Evolutionary conservation across 2,113 vertebrate species (phyloP).

Genomic region (Heliornis fulica): DNA sequence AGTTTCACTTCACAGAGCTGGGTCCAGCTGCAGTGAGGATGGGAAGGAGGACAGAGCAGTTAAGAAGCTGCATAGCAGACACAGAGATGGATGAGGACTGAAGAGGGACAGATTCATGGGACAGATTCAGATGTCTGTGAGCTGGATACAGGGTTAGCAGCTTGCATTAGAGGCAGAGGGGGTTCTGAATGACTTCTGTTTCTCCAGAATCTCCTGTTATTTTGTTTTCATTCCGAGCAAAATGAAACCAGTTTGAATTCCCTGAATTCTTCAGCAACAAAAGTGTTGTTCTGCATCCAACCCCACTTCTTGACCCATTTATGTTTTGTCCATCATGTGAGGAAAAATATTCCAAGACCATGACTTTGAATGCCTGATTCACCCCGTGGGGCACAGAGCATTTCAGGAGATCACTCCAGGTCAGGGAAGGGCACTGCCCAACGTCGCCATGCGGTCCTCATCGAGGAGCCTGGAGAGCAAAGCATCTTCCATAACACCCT

Average conservation of each 20-base stretch:
- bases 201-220: background rate
- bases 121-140: background rate
- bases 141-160: background rate
- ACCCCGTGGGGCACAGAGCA: background rate
- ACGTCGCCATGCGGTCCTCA: background rate
- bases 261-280: background rate
- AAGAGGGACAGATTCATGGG: background rate
- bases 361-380: background rate
- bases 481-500: background rate
- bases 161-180: background rate
- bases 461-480: background rate
- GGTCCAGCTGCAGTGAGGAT: no score
- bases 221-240: background rate
- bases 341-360: background rate
- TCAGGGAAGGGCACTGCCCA: background rate
- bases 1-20: background rate
- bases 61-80: background rate
- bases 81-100: background rate
- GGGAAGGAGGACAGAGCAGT: background rate
- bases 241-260: background rate
- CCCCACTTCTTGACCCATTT: background rate
- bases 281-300: background rate
- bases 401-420: rapidly evolving
- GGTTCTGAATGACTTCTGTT: background rate
- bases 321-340: background rate